Conservation (phyloP, 2,113 vertebrate genomes). For the Rhipidura dahli region DNA sequence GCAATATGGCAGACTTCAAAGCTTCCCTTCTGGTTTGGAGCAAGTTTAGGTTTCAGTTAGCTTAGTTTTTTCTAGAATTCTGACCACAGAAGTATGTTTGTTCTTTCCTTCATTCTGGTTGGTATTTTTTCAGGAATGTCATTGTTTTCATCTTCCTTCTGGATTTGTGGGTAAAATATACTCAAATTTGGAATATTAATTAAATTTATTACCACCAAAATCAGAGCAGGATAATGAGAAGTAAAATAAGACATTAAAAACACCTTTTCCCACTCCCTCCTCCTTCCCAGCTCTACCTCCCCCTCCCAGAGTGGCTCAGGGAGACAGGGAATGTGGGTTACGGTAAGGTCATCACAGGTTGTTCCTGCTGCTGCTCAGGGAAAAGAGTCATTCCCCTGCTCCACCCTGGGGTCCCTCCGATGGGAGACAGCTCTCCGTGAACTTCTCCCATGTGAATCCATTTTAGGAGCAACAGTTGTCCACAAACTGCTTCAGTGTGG, state of each 20-base stretch:
- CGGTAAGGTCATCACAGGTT: neutral
- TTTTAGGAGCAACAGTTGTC: neutral
- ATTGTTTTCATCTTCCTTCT: neutral
- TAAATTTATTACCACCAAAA: neutral
- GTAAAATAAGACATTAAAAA: neutral
- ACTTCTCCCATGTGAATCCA: neutral
- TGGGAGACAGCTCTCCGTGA: neutral
- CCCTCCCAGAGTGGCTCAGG: neutral
- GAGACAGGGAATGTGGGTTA: neutral
- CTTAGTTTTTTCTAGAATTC: neutral
- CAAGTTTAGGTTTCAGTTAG: neutral
- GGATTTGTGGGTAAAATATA: neutral
- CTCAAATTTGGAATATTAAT: neutral
- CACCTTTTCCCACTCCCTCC: neutral
- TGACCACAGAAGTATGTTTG: neutral
- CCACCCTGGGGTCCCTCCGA: neutral
- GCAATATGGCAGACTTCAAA: neutral
- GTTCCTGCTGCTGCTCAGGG: neutral
- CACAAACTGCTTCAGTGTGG: neutral
- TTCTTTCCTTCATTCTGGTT: neutral
- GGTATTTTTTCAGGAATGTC: neutral
- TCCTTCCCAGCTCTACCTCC: neutral
- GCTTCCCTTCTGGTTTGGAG: neutral
- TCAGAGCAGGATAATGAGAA: neutral
- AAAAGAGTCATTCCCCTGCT: no score